phyloP scores from a whole-genome alignment of 2,113 vertebrate genomes.

The Patagioenas fasciata region DNA sequence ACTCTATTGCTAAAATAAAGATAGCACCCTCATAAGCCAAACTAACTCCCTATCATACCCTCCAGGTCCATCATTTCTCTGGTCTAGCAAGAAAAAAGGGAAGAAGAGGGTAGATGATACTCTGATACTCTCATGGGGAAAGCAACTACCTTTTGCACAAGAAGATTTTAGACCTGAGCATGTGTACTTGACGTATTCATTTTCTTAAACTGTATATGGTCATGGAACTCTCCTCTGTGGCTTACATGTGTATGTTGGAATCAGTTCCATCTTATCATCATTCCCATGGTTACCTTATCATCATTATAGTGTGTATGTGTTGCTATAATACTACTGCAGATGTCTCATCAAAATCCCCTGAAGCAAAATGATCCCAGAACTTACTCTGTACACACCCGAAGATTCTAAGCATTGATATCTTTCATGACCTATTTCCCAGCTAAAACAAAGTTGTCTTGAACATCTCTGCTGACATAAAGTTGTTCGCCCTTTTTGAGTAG shows the following conservation, averaged over 20 bases:
- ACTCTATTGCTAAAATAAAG: neutral
- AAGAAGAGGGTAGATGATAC: neutral
- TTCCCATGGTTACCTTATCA: conserved; percentile 57
- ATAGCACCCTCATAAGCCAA: neutral
- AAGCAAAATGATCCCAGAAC: neutral
- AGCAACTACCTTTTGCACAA: neutral
- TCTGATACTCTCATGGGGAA: neutral
- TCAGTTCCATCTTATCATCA: conserved; percentile 16
- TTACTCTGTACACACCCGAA: neutral
- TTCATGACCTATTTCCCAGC: neutral
- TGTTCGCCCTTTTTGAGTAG: neutral
- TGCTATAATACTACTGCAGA: neutral
- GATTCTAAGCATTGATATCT: neutral
- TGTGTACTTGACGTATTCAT: neutral
- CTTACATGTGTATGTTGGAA: neutral
- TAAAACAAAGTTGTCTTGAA: neutral
- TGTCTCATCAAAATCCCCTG: conserved; percentile 11
- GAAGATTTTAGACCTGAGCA: neutral
- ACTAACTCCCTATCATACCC: neutral
- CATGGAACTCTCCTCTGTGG: neutral
- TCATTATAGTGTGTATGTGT: neutral
- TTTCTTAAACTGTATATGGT: neutral
- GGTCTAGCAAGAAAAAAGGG: neutral
- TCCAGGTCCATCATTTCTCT: neutral
- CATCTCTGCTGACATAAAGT: neutral